Evolutionary conservation across 2,888 invertebrate genomes (phyloP), one percentile per base, ranked within the genome.

Genomic region (Strigamia maritima): DNA sequence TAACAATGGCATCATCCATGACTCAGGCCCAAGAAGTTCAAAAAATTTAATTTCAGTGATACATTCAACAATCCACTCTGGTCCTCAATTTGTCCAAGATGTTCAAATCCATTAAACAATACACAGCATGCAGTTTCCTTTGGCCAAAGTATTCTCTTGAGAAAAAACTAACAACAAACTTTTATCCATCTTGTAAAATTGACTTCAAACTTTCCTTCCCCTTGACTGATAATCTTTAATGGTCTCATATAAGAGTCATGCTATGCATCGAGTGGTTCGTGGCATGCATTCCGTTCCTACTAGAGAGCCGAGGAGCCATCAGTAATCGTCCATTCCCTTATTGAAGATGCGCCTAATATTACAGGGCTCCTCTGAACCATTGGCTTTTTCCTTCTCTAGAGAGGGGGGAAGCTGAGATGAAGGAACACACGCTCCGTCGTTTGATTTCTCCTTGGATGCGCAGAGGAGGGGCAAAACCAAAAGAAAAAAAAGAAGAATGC

Each of bases 401-500:
- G 65, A 26, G 26, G 26, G 28, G 26, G 24, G 22, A 19, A n/a
- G 19, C 26, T 26, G 65, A 65, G 65, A 65, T 65, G 65, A 65
- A 65, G 65, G 65, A 65, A 65, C 65, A 65, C 65, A 16, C 65
- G 65, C 65, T 65, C 65, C 26, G 65, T 65, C 65, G 65, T 65
- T 65, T 65, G 65, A 65, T 65, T 65, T 65, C 65, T 65, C 65
- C 65, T 65, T 65, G 65, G 65, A 65, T 65, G 65, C 65, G 65
- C 65, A 65, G 28, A 65, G 65, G 65, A 65, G 65, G 65, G 65
- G 65, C 65, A 49, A 49, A n/a, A 65, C 6, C 24, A 65, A 16
- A 26, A 6, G 60, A 26, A 65, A 24, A 26, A 65, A 26, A 28
- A 26, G 26, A 26, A 26, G 26, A 65, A 26, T 2, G 19, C 49